Evolutionary conservation across 2,113 vertebrate genomes (phyloP).

Genomic region (Macquaria ambigua): DNA sequence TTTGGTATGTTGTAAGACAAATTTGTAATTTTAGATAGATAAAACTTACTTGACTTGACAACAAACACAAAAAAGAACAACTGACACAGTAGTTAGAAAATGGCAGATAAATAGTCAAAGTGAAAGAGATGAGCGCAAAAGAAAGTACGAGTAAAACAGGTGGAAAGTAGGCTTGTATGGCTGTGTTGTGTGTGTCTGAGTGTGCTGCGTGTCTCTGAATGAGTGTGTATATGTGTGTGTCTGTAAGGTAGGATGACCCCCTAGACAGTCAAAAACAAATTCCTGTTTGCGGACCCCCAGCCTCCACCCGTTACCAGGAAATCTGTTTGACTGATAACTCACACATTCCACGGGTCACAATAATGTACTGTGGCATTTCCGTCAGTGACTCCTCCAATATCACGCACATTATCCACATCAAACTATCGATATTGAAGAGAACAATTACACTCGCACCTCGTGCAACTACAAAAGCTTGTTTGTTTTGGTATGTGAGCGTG

Average conservation of each 20-base stretch:
- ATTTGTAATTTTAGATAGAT: not conserved
- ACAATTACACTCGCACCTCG: not conserved
- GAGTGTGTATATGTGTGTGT: constrained; percentile 5
- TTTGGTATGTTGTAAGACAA: not conserved
- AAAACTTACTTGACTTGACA: not conserved
- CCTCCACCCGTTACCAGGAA: constrained; percentile 48
- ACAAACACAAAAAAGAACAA: not conserved
- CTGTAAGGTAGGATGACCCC: constrained; percentile 36
- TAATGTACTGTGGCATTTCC: constrained; percentile 42
- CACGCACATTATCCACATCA: constrained; percentile 22
- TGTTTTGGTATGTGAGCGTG: not conserved
- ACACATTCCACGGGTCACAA: constrained; percentile 49
- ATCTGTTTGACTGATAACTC: constrained; percentile 55
- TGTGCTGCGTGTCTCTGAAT: not conserved
- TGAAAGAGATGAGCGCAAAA: not conserved
- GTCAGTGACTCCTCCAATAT: constrained; percentile 23
- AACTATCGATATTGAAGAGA: constrained; percentile 8
- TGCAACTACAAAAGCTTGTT: not conserved
- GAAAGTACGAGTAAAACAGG: not conserved
- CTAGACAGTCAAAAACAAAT: constrained; percentile 37
- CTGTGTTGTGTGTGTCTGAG: not conserved
- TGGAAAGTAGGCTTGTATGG: not conserved
- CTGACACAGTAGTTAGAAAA: not conserved
- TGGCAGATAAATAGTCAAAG: not conserved
- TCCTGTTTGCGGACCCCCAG: constrained; percentile 44